Conservation (phyloP, 2,113 vertebrate species). For the Pipra filicauda region DNA sequence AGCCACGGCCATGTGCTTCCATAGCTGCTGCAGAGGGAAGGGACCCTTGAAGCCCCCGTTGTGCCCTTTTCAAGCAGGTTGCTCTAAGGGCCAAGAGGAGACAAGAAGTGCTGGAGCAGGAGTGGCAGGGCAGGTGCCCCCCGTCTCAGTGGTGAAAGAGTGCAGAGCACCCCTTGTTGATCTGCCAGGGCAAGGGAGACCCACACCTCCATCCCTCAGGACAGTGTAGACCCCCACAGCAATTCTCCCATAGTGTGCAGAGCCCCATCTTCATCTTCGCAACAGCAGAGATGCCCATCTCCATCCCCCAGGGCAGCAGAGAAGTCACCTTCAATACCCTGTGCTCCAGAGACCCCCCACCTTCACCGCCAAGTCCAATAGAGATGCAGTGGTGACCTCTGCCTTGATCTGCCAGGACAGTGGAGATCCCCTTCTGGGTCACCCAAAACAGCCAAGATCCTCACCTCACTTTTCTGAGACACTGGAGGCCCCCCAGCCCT, state of each 20-base stretch:
- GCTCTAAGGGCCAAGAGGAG: background rate
- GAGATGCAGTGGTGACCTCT: background rate
- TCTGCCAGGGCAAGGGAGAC: background rate
- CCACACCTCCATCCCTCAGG: background rate
- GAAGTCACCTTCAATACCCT: background rate
- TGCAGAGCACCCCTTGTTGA: background rate
- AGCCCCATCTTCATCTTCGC: background rate
- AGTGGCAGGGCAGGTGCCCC: background rate
- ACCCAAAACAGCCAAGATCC: background rate
- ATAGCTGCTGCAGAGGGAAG: background rate
- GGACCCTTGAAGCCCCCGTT: background rate
- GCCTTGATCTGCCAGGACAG: background rate
- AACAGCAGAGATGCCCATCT: background rate
- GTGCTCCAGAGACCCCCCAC: background rate
- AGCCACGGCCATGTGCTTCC: background rate
- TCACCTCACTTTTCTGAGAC: background rate
- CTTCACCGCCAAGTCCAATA: background rate
- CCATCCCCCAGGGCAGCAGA: background rate
- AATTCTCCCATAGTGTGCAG: background rate
- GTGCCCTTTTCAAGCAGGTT: background rate
- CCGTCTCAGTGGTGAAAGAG: background rate
- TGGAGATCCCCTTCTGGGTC: background rate
- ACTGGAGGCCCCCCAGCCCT: background rate
- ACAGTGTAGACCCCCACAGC: background rate
- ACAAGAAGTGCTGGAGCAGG: background rate